Percentiles rank a stretch among this genome's conserved stretches.
Conservation (phyloP, 2,113 vertebrate species). For the Naja naja region DNA sequence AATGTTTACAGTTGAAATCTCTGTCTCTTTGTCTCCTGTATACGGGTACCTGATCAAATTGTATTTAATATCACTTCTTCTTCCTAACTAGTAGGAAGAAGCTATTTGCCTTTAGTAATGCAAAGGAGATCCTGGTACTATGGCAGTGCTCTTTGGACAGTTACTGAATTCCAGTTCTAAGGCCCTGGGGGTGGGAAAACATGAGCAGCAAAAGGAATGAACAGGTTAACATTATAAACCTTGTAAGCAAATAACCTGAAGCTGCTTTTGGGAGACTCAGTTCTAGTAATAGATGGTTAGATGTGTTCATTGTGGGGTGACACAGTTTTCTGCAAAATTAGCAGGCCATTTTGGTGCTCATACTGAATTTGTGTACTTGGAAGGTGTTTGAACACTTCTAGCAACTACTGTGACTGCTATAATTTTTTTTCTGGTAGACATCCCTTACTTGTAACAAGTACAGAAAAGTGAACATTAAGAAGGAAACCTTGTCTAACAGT, state of each 20-base stretch:
- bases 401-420: neutral
- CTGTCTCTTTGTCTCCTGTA: neutral
- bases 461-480: neutral
- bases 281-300: neutral
- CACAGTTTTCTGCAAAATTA: neutral
- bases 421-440: neutral
- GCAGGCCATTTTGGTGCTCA: neutral
- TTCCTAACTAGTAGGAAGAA: neutral
- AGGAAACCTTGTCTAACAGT: neutral
- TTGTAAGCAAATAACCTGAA: neutral
- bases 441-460: neutral
- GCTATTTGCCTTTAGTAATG: neutral
- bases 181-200: neutral
- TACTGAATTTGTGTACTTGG: neutral
- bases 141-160: neutral
- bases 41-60: neutral
- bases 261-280: neutral
- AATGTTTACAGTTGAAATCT: neutral
- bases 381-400: neutral
- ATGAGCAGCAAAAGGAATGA: neutral
- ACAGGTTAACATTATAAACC: neutral
- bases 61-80: neutral
- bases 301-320: neutral
- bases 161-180: neutral
- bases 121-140: too few species aligned